Evolutionary conservation across 2,113 vertebrate genomes (phyloP), one percentile per base, ranked within the genome.

Genomic region (Hemibagrus wyckioides): DNA sequence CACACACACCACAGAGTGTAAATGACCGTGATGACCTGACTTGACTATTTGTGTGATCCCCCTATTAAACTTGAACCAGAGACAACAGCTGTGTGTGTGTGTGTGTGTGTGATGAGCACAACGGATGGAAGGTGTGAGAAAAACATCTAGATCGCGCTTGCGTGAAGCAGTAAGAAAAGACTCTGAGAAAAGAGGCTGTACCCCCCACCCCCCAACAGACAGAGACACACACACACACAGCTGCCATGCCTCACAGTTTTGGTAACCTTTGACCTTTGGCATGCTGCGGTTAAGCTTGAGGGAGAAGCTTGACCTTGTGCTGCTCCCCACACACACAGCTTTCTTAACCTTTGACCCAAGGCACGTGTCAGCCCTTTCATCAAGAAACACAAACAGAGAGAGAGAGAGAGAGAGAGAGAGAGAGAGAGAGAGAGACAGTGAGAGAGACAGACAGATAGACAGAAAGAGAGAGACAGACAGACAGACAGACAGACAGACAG

Each of bases 191-290:
- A 25, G 44, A 33, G 19, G 36, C 73, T 30, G 44, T 77, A 54
- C 48, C 44, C 39, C 61, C 17, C 65, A 56, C 65, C 28, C 14
- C n/a, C n/a, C n/a, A n/a, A 82, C 30, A 63, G 25, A 67, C 44
- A 50, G 67, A 63, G 73, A 33, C 71, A 87, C 69, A 33, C 65
- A 63, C 54, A 65, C 83, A 57, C n/a, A 81, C 82, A 90, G 87
- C 89, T 86, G 81, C 54, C 80, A 63, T 82, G 84, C 56, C 63
- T 86, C 61, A 85, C 85, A 86, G 89, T 88, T 87, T 83, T 81
- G 80, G 25, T 88, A 88, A 90, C 91, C 89, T 89, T 56, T 88
- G 80, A 89, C 91, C 89, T 89, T 19, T 41, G 41, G 85, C 77
- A 36, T 87, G 89, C 88, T 88, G 75, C 36, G 61, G 86, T 83